These are phyloP conservation scores for Pterostichus niger DNA, from an alignment of 2,888 invertebrate species.

Conservation along the genomic window DNA sequence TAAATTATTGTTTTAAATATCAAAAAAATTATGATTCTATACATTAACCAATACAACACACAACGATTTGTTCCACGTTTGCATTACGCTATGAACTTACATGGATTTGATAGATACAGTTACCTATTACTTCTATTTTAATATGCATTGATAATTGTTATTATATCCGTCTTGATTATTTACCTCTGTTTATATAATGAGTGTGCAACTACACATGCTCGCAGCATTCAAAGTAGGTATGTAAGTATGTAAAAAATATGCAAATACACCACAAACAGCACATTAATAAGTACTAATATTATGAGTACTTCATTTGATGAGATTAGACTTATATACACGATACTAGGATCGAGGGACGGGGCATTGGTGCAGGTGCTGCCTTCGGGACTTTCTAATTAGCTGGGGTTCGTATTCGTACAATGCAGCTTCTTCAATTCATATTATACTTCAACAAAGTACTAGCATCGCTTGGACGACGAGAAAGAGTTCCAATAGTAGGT, in stretches of 20 bases:
- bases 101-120: constrained; percentile 32
- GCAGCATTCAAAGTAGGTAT: constrained; percentile 36
- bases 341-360: constrained; percentile 48
- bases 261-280: constrained; percentile 60
- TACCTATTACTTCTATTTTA: background rate
- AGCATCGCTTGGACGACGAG: constrained; percentile 66
- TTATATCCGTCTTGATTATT: constrained; percentile 13
- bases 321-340: constrained; percentile 30
- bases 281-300: constrained; percentile 40
- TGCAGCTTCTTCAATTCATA: constrained; percentile 44
- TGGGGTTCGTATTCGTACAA: background rate
- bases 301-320: constrained; percentile 6
- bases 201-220: constrained; percentile 53
- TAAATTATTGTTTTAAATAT: constrained; percentile 31
- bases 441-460: constrained; percentile 66
- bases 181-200: constrained; percentile 32
- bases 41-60: constrained; percentile 48
- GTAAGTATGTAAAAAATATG: constrained; percentile 56
- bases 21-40: constrained; percentile 35
- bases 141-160: background rate
- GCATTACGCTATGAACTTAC: constrained; percentile 46
- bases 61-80: constrained; percentile 26
- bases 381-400: constrained; percentile 25
- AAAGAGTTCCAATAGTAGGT: constrained; percentile 65
- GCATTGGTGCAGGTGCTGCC: constrained; percentile 25